Evolutionary conservation across 2,797 vertebrate genomes (phyloP).

Genomic region (Zenarchopterus dispar): DNA sequence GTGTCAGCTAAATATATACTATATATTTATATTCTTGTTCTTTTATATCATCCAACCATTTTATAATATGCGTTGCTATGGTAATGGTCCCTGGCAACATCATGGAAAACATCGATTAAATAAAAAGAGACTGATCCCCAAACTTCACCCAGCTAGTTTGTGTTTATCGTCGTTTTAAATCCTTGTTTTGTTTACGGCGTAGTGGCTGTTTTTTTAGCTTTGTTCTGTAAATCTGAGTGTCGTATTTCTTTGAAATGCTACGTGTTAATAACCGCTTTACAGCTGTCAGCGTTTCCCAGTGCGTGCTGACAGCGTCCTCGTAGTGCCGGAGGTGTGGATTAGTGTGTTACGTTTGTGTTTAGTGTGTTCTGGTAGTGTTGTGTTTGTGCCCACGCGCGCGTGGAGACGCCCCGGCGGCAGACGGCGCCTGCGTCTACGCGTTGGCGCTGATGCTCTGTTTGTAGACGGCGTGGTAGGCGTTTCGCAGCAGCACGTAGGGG

Average conservation of each 20-base stretch:
- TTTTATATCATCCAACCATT: conserved; percentile 65
- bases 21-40: conserved; percentile 81
- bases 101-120: conserved; percentile 72
- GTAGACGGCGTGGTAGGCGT: conserved; percentile 98
- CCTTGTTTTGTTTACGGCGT: background rate
- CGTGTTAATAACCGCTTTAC: no score
- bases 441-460: conserved; percentile 94
- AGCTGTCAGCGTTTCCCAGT: background rate
- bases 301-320: conserved; percentile 11
- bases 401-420: conserved; percentile 61
- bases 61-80: conserved; percentile 62
- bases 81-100: conserved; percentile 70
- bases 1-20: conserved; percentile 81
- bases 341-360: conserved; percentile 53
- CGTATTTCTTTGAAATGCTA: conserved; percentile 8
- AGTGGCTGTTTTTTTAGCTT: conserved; percentile 12
- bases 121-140: conserved; percentile 72
- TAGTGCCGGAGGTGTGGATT: conserved; percentile 55
- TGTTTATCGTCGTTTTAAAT: conserved; percentile 14
- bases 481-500: conserved; percentile 96
- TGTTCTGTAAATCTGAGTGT: conserved; percentile 7
- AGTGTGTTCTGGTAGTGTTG: conserved; percentile 49
- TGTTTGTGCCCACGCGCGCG: conserved; percentile 19
- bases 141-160: conserved; percentile 62
- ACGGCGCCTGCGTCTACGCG: conserved; percentile 80